phyloP scores from a whole-genome alignment of 1,140 invertebrate genomes.

The Scaptomyza hsui region DNA sequence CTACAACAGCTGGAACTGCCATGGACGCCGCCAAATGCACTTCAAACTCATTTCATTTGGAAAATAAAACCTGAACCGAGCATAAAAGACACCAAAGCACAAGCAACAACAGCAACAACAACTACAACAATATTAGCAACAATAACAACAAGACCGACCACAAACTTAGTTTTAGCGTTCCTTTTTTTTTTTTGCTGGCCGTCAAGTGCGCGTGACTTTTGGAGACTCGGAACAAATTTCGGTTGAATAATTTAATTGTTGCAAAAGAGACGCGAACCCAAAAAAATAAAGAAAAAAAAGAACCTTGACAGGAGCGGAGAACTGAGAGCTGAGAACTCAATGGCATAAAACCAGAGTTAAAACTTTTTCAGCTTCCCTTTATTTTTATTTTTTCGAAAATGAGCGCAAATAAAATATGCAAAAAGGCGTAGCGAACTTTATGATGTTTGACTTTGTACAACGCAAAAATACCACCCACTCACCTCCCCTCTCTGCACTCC shows the following conservation, averaged over 20 bases:
- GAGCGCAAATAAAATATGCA: constrained; percentile 82
- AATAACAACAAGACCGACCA: constrained; percentile 37
- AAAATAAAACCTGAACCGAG: constrained; percentile 77
- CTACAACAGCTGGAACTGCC: constrained; percentile 47
- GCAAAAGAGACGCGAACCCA: constrained; percentile 52
- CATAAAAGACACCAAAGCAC: constrained; percentile 66
- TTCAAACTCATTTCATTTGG: constrained; percentile 82
- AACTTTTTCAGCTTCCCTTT: constrained; percentile 33
- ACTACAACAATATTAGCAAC: constrained; percentile 30
- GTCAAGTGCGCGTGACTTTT: constrained; percentile 79
- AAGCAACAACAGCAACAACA: constrained; percentile 40
- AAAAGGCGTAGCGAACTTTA: constrained; percentile 81
- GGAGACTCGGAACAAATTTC: constrained; percentile 73
- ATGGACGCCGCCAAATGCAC: constrained; percentile 71
- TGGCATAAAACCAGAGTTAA: constrained; percentile 50
- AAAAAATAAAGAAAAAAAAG: constrained; percentile 4
- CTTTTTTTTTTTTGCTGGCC: constrained; percentile 51
- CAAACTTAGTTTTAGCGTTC: constrained; percentile 61
- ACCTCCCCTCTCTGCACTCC: background rate
- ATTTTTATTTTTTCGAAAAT: constrained; percentile 47
- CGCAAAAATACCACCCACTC: constrained; percentile 43
- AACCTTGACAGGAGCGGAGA: constrained; percentile 47
- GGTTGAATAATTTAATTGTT: constrained; percentile 81
- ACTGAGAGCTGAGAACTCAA: constrained; percentile 33
- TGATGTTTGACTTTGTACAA: constrained; percentile 80